Conservation (phyloP, 2,888 invertebrate species). For the Girardia tigrina region DNA sequence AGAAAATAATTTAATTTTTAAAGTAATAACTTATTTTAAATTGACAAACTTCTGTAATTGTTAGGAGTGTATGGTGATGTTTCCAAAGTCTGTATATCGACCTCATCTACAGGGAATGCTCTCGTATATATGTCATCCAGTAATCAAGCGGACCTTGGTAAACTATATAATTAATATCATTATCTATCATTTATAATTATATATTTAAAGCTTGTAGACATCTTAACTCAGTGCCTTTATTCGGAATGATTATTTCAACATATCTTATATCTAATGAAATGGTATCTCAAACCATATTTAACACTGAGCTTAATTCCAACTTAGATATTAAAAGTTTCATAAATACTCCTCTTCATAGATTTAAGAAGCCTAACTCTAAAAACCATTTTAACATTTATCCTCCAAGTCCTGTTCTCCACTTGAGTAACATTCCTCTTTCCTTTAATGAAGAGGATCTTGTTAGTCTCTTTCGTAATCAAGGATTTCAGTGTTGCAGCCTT, state of each 20-base stretch:
- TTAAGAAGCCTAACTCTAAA: slow-evolving; percentile 99
- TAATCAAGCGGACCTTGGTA: background rate
- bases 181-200: background rate
- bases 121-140: background rate
- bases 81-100: background rate
- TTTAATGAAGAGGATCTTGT: slow-evolving; percentile 81
- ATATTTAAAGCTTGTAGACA: background rate
- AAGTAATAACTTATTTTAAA: too few relatives aligned
- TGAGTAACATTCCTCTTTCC: slow-evolving; percentile 97
- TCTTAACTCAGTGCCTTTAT: slow-evolving; percentile 9
- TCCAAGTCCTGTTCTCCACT: slow-evolving; percentile 90
- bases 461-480: slow-evolving; percentile 71
- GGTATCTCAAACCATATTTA: background rate
- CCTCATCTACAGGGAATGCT: background rate
- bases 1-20: too few relatives aligned
- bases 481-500: slow-evolving; percentile 76
- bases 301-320: background rate
- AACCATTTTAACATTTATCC: slow-evolving; percentile 99
- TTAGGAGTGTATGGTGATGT: background rate
- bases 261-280: background rate
- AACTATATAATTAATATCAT: background rate
- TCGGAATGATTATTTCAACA: background rate
- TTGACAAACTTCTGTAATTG: too few relatives aligned
- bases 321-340: slow-evolving; percentile 68
- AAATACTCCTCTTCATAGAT: slow-evolving; percentile 80